Evolutionary conservation across 2,797 vertebrate species (phyloP).

Genomic region (Manis crassicaudata): DNA sequence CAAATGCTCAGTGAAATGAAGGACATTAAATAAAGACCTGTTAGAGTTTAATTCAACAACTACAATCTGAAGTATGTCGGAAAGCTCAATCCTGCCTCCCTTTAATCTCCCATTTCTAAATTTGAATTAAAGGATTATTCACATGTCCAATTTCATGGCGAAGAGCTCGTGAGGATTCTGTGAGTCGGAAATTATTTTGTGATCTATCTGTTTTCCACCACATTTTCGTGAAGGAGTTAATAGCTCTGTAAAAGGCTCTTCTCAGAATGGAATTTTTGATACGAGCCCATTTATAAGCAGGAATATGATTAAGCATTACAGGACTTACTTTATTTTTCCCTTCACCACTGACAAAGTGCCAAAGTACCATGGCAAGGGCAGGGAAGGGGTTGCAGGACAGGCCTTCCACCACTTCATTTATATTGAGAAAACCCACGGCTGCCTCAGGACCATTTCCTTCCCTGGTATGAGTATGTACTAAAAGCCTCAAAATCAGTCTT

Average conservation of each 20-base stretch:
- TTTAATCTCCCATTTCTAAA: neutral
- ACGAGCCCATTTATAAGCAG: neutral
- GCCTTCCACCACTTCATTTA: neutral
- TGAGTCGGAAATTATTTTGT: neutral
- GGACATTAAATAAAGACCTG: neutral
- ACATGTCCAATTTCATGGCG: neutral
- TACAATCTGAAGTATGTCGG: neutral
- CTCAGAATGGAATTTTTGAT: slow-evolving; percentile 7
- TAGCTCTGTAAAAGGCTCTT: neutral
- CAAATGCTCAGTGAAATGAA: neutral
- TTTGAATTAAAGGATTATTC: neutral
- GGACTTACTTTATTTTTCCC: slow-evolving; percentile 13
- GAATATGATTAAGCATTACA: slow-evolving; percentile 65
- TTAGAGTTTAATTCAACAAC: neutral
- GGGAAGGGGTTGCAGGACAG: neutral
- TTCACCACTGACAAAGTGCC: slow-evolving; percentile 9
- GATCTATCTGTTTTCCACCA: neutral
- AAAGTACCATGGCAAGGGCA: neutral
- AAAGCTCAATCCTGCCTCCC: neutral
- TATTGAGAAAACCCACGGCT: neutral
- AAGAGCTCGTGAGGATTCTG: neutral
- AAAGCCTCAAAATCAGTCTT: slow-evolving; percentile 9
- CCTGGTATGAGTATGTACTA: neutral
- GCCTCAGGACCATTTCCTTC: slow-evolving; percentile 10
- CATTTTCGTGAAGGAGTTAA: neutral